phyloP scores from a whole-genome alignment of 2,113 vertebrate species.

The Bos javanicus region DNA sequence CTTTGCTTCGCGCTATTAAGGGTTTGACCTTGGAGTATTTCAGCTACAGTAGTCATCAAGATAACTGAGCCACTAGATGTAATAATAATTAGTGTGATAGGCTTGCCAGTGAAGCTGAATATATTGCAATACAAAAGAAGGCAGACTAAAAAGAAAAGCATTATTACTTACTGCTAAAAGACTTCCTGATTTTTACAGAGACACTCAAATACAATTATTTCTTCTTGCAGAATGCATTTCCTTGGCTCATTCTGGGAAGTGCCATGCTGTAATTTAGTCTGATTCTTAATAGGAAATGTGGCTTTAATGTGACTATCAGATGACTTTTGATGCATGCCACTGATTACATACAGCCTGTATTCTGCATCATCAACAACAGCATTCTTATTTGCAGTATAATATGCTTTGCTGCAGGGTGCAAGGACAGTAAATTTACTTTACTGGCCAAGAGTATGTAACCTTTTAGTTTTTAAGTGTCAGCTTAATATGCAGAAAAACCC shows the following conservation, averaged over 20 bases:
- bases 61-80: constrained; percentile 75
- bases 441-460: constrained; percentile 65
- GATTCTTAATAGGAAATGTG: constrained; percentile 79
- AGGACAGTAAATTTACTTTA: constrained; percentile 70
- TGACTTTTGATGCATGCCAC: constrained; percentile 77
- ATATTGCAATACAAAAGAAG: constrained; percentile 63
- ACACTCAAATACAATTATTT: constrained; percentile 79
- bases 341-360: constrained; percentile 70
- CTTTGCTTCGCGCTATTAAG: constrained; percentile 65
- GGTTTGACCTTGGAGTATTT: constrained; percentile 78
- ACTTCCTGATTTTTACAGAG: constrained; percentile 77
- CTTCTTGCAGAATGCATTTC: constrained; percentile 76
- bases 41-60: constrained; percentile 71
- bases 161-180: constrained; percentile 71
- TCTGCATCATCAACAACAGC: constrained; percentile 70
- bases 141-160: constrained; percentile 69
- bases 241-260: constrained; percentile 73
- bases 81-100: constrained; percentile 80
- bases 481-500: constrained; percentile 61
- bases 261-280: constrained; percentile 76
- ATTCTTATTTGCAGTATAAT: constrained; percentile 75
- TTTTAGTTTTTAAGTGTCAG: constrained; percentile 68
- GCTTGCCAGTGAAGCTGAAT: constrained; percentile 71
- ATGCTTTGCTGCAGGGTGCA: constrained; percentile 64
- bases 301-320: constrained; percentile 76